phyloP scores from a whole-genome alignment of 2,888 invertebrate species.

The Apodemia duryi region DNA sequence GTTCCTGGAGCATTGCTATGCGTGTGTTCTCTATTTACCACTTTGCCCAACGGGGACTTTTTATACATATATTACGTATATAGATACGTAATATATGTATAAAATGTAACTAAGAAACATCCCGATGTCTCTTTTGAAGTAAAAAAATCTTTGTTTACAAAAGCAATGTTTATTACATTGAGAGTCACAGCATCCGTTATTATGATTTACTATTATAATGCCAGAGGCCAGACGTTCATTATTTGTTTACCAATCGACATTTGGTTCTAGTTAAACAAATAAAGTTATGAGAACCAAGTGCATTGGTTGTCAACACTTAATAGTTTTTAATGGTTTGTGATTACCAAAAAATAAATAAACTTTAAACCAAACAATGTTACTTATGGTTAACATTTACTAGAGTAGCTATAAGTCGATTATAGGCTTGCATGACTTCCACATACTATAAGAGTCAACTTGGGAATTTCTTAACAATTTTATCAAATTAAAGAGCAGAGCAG shows the following conservation, averaged over 20 bases:
- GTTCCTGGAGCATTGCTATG: too few species aligned
- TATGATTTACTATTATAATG: constrained; percentile 13
- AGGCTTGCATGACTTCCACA: too few species aligned
- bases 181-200: constrained; percentile 9
- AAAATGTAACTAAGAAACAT: too few species aligned
- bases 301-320: constrained; percentile 10
- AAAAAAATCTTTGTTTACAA: neutral
- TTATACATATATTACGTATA: too few species aligned
- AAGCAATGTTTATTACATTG: constrained; percentile 4
- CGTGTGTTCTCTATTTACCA: too few species aligned
- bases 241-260: constrained; percentile 10
- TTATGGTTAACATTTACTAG: neutral
- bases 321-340: constrained; percentile 8
- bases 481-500: too few species aligned
- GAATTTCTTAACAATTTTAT: too few species aligned
- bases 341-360: constrained; percentile 8
- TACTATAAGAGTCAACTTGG: too few species aligned
- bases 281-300: constrained; percentile 16
- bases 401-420: too few species aligned
- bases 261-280: constrained; percentile 10
- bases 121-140: neutral
- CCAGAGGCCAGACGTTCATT: neutral
- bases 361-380: neutral
- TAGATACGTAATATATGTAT: too few species aligned
- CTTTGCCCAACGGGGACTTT: too few species aligned